Base-by-base conservation (phyloP, 2,888 invertebrate species). In the Calameuta filiformis region DNA sequence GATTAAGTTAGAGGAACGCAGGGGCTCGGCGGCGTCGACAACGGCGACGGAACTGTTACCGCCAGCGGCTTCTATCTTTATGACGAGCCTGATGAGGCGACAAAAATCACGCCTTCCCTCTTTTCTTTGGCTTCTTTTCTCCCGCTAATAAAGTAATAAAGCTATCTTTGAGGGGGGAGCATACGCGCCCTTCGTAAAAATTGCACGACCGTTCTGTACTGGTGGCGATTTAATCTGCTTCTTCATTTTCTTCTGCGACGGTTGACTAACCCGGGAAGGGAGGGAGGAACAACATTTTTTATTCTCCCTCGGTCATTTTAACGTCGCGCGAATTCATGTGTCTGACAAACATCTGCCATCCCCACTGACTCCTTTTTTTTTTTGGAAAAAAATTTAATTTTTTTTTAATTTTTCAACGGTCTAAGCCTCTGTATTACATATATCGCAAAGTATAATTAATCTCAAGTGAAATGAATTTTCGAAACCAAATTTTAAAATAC, bases 1-100 rank as follows among this genome's bases (percentile, higher is more conserved):
- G 85, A 84, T 86, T 85, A 85, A 84, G 84, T 82, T 56, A 56
- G 31, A 82, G 79, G 79, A 80, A 71, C 69, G 68, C 31, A 33
- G 71, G 71, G 34, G 15, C 23, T 56, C 40, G 40, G 15, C 40
- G 23, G 15, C 34, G 68, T 33, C n/a, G 15, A 34, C 31, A 30
- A n/a, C 33, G 35, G 31, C n/a, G 9, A 35, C 33, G 23, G 30
- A 35, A 31, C 31, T 33, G 68, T 69, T 68, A 31, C 35, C 69
- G 37, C 37, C 76, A 34, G 37, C 35, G 35, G 30, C 71, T 33
- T 35, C 71, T 69, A 35, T 34, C 69, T 76, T 35, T 71, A 35
- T 68, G 76, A 73, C 76, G 73, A 33, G 33, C 40, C 68, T 74
- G 77, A 77, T 69, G 77, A 77, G 74, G 77, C 68, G 77, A 74